These are phyloP conservation scores for Addax nasomaculatus DNA, from an alignment of 2,113 vertebrate genomes.

Conservation along the genomic window DNA sequence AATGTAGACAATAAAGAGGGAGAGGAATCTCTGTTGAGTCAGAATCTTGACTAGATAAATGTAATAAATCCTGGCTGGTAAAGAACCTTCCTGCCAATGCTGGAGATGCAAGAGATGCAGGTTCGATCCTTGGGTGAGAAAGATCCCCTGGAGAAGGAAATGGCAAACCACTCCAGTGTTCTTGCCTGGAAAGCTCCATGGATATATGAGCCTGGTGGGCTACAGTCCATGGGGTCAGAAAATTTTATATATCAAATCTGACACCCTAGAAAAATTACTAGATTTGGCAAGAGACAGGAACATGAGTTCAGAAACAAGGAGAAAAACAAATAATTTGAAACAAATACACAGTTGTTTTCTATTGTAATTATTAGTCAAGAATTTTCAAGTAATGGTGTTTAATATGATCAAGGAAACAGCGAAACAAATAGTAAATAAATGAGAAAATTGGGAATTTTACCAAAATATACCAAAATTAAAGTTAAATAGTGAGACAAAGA, in stretches of 20 bases:
- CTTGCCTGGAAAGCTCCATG: not conserved
- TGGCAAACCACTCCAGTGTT: not conserved
- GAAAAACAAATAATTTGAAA: not conserved
- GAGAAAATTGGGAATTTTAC: not conserved
- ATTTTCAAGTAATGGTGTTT: not conserved
- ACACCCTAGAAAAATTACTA: not conserved
- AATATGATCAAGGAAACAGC: not conserved
- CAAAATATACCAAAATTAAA: not conserved
- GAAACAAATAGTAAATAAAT: too few species aligned
- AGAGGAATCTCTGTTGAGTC: not conserved
- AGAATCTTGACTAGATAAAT: not conserved
- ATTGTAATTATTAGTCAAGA: not conserved
- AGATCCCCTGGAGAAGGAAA: not conserved
- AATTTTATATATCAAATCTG: not conserved
- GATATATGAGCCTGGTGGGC: not conserved
- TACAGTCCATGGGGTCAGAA: not conserved
- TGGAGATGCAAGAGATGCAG: not conserved
- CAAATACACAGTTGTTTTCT: not conserved
- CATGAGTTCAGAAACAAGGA: not conserved
- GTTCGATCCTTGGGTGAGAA: accelerated
- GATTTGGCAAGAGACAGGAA: not conserved
- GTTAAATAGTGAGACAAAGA: not conserved
- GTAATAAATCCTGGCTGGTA: not conserved
- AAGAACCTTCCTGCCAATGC: not conserved
- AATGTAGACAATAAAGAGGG: too few species aligned